Conservation (phyloP, 1,140 invertebrate species). For the Solenopsis invicta region DNA sequence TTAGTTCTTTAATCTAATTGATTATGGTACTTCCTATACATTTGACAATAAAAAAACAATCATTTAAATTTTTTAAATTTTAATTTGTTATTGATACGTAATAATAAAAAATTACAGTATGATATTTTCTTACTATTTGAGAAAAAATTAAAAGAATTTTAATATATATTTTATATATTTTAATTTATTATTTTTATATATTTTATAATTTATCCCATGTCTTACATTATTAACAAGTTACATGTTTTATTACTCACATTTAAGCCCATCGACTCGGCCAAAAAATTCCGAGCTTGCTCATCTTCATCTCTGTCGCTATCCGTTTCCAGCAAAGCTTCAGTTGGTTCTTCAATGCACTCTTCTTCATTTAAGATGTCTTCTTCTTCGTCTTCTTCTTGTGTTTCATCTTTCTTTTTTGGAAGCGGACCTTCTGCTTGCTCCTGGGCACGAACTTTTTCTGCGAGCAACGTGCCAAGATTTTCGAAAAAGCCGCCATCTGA, state of each 20-base stretch:
- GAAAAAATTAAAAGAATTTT: not conserved
- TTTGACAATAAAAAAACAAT: not conserved
- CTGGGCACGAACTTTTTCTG: constrained; percentile 87
- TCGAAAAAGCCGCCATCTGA: constrained; percentile 93
- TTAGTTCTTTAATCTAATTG: not conserved
- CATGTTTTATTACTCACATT: constrained; percentile 89
- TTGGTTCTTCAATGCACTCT: constrained; percentile 81
- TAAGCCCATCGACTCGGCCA: constrained; percentile 89
- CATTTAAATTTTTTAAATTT: not conserved
- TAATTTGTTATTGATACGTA: not conserved
- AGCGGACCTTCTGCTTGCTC: constrained; percentile 79
- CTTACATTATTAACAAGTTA: not conserved
- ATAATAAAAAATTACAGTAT: not conserved
- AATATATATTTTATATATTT: not conserved
- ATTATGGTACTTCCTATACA: not conserved
- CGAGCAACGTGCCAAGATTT: constrained; percentile 91
- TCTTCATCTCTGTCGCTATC: constrained; percentile 89
- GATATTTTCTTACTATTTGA: not conserved
- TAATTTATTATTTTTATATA: not conserved
- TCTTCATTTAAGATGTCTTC: constrained; percentile 78
- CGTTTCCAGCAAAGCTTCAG: constrained; percentile 82
- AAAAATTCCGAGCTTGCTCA: constrained; percentile 85
- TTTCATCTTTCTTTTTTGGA: constrained; percentile 75
- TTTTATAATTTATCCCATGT: not conserved
- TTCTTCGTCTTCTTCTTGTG: constrained; percentile 81